Conservation (phyloP, 2,888 invertebrate species). For the Agapostemon virescens region DNA sequence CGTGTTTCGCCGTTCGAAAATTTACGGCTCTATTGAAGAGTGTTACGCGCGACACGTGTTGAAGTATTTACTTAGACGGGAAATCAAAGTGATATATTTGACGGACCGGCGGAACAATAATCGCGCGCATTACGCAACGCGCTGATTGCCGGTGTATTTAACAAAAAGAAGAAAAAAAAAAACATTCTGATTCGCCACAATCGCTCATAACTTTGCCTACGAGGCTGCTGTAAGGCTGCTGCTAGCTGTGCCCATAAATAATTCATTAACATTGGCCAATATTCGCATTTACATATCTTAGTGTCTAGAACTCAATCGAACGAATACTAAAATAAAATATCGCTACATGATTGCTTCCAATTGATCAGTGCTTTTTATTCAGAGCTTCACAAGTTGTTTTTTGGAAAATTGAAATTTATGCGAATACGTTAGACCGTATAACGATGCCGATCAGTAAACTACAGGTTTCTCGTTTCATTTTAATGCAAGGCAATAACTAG, state of each 20-base stretch:
- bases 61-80: slow-evolving; percentile 17
- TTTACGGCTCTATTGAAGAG: slow-evolving; percentile 45
- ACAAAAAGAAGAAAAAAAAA: neutral
- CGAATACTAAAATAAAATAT: neutral
- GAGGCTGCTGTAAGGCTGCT: neutral
- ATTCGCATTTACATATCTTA: neutral
- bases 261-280: neutral
- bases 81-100: slow-evolving; percentile 18
- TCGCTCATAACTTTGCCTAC: neutral
- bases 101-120: neutral
- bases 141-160: neutral
- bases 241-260: neutral
- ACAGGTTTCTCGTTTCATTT: too few species aligned
- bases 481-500: too few species aligned
- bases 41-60: slow-evolving; percentile 7
- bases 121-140: neutral
- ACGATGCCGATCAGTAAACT: too few species aligned
- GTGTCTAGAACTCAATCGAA: too few species aligned
- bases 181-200: neutral
- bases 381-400: too few species aligned
- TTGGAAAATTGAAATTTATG: too few species aligned
- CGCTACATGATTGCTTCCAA: neutral
- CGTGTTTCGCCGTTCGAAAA: slow-evolving; percentile 29
- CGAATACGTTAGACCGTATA: too few species aligned
- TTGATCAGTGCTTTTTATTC: neutral